Conservation (phyloP, 2,113 vertebrate species). For the Spea multiplicata region DNA sequence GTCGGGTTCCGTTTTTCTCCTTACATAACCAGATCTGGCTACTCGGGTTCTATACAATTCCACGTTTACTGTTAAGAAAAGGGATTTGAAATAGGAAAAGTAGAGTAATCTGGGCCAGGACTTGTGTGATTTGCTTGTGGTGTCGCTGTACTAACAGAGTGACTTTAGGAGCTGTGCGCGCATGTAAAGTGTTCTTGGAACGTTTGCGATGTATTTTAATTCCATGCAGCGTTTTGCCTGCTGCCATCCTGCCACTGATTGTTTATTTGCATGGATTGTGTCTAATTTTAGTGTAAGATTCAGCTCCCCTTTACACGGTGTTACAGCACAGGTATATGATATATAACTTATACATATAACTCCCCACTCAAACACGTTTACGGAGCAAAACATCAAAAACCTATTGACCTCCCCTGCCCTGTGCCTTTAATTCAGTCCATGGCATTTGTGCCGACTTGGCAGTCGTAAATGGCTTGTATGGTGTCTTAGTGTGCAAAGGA, state of each 20-base stretch:
- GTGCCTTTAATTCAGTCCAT: too few species aligned
- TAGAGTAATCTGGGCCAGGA: background rate
- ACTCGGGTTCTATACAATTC: too few species aligned
- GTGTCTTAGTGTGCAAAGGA: too few species aligned
- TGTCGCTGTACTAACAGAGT: background rate
- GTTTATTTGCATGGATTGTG: conserved; percentile 28
- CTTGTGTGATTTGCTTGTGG: background rate
- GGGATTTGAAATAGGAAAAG: background rate
- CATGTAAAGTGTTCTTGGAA: conserved; percentile 30
- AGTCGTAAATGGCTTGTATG: too few species aligned
- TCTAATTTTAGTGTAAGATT: conserved; percentile 28
- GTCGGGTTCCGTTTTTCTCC: too few species aligned
- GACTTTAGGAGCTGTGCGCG: background rate
- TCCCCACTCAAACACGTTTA: too few species aligned
- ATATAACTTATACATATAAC: too few species aligned
- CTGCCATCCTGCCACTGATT: conserved; percentile 5
- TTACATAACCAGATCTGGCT: too few species aligned
- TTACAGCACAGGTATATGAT: background rate
- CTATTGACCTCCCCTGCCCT: too few species aligned
- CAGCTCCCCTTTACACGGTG: background rate
- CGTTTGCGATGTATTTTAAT: conserved; percentile 3
- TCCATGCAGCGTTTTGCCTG: conserved; percentile 1
- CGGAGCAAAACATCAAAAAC: too few species aligned
- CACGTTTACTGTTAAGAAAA: background rate
- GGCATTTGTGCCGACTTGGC: too few species aligned